Evolutionary conservation across 1,140 invertebrate genomes (phyloP), one percentile per base, ranked within the genome.

Genomic region (Phocides pigmalion): DNA sequence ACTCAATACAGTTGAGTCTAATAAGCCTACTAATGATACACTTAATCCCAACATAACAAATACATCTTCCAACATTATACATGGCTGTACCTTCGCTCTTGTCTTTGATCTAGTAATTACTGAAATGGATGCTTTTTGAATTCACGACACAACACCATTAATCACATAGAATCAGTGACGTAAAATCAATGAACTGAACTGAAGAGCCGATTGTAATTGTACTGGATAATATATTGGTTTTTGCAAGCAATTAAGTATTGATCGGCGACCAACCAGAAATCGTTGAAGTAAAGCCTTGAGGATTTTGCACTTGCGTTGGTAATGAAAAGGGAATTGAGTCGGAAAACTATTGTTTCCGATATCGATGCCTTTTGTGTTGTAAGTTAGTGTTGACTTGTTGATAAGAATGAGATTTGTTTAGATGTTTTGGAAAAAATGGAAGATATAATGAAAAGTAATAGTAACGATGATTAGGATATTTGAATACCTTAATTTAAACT

Each of bases 111-210:
- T 62, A 61, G 72, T 74, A 81, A 83, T 83, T 79, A 77, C 67
- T 79, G 56, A 68, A 77, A 77, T 76, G 76, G 69, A 75, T 72
- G 68, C 70, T 72, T 79, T 72, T 72, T 66, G 66, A 70, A 62
- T 62, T 50, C 62, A 68, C 63, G 39, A 50, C 54, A 49, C 56
- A 61, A 39, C 15, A 35, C 28, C 65, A 83, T 81, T 72, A 81
- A 83, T 83, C 76, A 79, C 22, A 17, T 14, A 16, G 42, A 77
- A 81, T 81, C 81, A 77, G 76, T 59, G 74, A 79, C 76, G 54
- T 65, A 58, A 65, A 76, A 76, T 81, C 80, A 75, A 79, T 74
- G 67, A 46, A 44, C 14, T 66, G 49, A 59, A 62, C 59, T 59
- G 63, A 56, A 44, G 56, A 64, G 37, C 62, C 39, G 41, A 59